These are phyloP conservation scores for Glyptemys insculpta DNA, from an alignment of 2,797 vertebrate genomes.

Conservation along the genomic window DNA sequence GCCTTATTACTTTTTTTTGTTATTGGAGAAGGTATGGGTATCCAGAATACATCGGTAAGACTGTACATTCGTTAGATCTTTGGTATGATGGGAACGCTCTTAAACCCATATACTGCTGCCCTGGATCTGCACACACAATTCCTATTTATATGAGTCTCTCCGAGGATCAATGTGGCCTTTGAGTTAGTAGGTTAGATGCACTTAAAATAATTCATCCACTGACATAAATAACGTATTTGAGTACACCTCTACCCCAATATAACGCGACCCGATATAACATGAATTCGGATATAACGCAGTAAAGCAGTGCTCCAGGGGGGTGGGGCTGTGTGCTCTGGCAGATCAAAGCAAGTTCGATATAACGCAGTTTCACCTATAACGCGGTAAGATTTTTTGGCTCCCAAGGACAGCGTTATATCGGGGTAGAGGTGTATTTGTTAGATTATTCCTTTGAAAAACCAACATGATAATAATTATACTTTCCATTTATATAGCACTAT, in stretches of 20 bases:
- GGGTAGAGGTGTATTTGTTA: not conserved
- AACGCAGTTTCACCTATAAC: too few species aligned
- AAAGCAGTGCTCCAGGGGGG: too few species aligned
- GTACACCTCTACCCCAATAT: not conserved
- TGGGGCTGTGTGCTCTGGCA: too few species aligned
- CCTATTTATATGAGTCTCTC: not conserved
- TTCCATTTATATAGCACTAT: not conserved
- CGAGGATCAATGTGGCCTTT: not conserved
- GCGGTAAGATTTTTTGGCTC: too few species aligned
- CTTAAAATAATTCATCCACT: not conserved
- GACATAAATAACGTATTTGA: not conserved
- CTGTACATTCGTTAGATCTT: not conserved
- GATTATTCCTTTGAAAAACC: not conserved
- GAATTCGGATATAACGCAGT: too few species aligned
- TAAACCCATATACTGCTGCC: not conserved
- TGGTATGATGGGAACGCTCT: not conserved
- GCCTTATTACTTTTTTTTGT: not conserved
- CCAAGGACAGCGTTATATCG: too few species aligned
- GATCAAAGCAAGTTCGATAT: too few species aligned
- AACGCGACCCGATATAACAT: too few species aligned
- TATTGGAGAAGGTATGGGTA: not conserved
- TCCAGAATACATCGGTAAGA: not conserved
- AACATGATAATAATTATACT: rapidly evolving
- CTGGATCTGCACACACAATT: not conserved
- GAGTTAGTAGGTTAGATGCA: not conserved